phyloP scores from a whole-genome alignment of 2,888 invertebrate genomes.

The Nomada ruficornis region DNA sequence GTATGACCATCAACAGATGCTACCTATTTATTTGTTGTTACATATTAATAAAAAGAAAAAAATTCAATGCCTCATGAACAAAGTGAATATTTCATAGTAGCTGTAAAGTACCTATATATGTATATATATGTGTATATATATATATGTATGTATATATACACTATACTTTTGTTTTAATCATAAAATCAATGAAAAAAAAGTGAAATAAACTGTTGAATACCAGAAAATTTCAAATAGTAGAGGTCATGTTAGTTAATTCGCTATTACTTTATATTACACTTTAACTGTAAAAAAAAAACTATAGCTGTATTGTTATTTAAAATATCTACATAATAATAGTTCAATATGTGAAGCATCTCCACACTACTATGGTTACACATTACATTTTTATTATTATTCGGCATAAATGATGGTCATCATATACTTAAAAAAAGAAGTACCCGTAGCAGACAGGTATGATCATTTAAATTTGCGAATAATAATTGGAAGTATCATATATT shows the following conservation, averaged over 20 bases:
- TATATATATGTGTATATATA: slow-evolving; percentile 76
- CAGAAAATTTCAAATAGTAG: slow-evolving; percentile 67
- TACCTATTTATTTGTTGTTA: slow-evolving; percentile 83
- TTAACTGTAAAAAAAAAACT: slow-evolving; percentile 42
- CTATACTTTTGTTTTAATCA: slow-evolving; percentile 80
- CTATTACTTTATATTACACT: slow-evolving; percentile 54
- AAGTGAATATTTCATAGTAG: slow-evolving; percentile 81
- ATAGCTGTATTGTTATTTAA: slow-evolving; percentile 39
- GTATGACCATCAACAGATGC: slow-evolving; percentile 81
- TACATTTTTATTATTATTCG: slow-evolving; percentile 78
- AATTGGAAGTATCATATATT: slow-evolving; percentile 1
- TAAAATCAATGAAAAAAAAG: slow-evolving; percentile 70
- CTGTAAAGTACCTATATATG: slow-evolving; percentile 80
- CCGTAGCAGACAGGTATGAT: slow-evolving; percentile 28
- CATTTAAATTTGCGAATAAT: slow-evolving; percentile 1
- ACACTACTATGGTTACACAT: slow-evolving; percentile 76
- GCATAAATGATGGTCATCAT: slow-evolving; percentile 70
- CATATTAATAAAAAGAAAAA: slow-evolving; percentile 79
- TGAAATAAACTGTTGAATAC: slow-evolving; percentile 78
- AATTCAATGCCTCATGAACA: slow-evolving; percentile 76
- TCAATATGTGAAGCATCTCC: slow-evolving; percentile 74
- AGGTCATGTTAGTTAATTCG: slow-evolving; percentile 62
- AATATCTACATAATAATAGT: slow-evolving; percentile 37
- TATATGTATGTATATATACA: slow-evolving; percentile 78
- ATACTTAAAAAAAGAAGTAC: slow-evolving; percentile 37